These are phyloP conservation scores for Pluvialis apricaria DNA, from an alignment of 2,113 vertebrate genomes.

Conservation along the genomic window DNA sequence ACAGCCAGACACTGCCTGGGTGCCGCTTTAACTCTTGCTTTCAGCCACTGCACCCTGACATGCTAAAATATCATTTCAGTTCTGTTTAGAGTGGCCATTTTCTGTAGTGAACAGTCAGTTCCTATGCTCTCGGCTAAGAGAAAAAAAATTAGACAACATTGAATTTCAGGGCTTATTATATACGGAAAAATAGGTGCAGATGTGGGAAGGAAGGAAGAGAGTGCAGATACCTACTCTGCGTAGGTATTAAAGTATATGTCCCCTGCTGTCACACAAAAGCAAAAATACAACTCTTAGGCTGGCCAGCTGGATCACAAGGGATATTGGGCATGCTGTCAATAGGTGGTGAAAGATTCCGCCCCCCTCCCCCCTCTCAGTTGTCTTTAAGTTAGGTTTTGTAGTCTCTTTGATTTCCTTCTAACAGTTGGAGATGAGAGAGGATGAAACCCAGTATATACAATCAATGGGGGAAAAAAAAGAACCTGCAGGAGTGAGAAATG, in stretches of 20 bases:
- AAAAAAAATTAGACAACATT: background rate
- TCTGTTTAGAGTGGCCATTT: conserved; percentile 13
- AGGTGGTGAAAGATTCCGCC: background rate
- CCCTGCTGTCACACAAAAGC: background rate
- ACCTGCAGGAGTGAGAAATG: background rate
- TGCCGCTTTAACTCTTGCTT: background rate
- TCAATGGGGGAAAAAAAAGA: background rate
- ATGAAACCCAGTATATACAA: background rate
- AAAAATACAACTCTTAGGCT: background rate
- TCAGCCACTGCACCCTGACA: background rate
- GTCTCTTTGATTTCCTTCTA: conserved; percentile 2
- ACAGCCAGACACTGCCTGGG: background rate
- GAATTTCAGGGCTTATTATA: background rate
- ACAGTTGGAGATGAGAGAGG: background rate
- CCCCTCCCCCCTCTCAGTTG: background rate
- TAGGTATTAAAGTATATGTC: background rate
- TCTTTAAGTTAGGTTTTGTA: conserved; percentile 22
- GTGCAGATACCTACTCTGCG: background rate
- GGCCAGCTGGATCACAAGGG: background rate
- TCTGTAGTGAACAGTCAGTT: background rate
- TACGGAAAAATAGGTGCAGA: background rate
- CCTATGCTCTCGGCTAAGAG: background rate
- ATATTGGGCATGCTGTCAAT: background rate
- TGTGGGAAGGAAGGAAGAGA: background rate
- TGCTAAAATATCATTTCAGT: background rate